Evolutionary conservation across 37 sponge, comb jelly and placozoan genomes (phyloP), one percentile per base, ranked within the genome.

Genomic region (Ianthella basta): DNA sequence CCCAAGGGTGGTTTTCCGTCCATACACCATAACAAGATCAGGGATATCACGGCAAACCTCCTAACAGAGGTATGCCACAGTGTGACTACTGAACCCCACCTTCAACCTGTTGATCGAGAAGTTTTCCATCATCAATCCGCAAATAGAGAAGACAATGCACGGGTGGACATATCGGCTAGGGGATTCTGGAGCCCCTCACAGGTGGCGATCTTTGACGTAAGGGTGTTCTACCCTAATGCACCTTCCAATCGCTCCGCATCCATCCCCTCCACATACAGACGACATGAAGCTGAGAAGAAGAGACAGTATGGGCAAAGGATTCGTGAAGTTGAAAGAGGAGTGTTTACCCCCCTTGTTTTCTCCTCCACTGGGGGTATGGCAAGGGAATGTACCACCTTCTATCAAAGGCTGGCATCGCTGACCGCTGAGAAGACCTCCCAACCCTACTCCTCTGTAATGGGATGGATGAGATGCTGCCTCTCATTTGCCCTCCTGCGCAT

Each of bases 121-220:
- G 13, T 15, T 15, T 75, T 75, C 44, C 78, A 75, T 14, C 44
- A 24, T 13, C 20, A 20, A 19, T 75, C 78, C 16, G 18, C 54
- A 15, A 75, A 37, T 24, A 75, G 18, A n/a, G 78, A 75, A 36
- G 78, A 75, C 54, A 40, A 40, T 36, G 78, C 78, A n/a, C 39
- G 78, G 10, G 15, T 75, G 54, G 78, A 75, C 44, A 24, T 75
- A 14, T 37, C 25, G 18, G 54, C 54, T 15, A 29, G 54, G 19
- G 78, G 24, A 20, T 75, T 75, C 33, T 75, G 78, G 78, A 41
- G n/a, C n/a, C n/a, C n/a, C n/a, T n/a, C n/a, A n/a, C n/a, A n/a
- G n/a, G n/a, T n/a, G n/a, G n/a, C n/a, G n/a, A 24, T 24, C 68
- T 66, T 66, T 23, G 68, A 66, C 23, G 68, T 66, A 27, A 40